Percentiles rank a stretch among this genome's conserved stretches.
Conservation (phyloP, 2,113 vertebrate genomes). For the Rhodinocichla rosea region DNA sequence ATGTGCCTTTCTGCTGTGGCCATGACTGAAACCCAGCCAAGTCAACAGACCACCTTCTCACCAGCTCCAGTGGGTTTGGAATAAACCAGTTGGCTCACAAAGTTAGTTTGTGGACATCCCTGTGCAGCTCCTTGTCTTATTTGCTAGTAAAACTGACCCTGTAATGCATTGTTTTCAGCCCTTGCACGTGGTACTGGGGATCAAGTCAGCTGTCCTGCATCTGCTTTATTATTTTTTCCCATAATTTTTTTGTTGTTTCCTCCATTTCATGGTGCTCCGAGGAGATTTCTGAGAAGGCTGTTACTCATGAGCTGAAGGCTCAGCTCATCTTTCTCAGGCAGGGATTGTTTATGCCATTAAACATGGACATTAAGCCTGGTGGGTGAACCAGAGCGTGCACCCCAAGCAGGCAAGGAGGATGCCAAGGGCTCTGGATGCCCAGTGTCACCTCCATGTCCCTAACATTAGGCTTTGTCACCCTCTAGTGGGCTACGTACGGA, state of each 20-base stretch:
- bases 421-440: neutral
- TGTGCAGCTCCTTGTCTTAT: neutral
- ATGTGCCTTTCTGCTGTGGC: neutral
- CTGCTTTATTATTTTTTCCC: neutral
- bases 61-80: neutral
- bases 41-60: neutral
- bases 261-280: neutral
- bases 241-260: neutral
- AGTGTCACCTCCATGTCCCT: neutral
- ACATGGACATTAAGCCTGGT: neutral
- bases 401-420: neutral
- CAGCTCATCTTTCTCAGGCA: neutral
- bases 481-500: neutral
- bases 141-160: neutral
- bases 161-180: neutral
- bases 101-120: neutral
- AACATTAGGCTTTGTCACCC: constrained; percentile 41
- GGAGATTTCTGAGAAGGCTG: neutral
- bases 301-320: neutral
- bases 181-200: no score
- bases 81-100: accelerated
- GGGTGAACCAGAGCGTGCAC: accelerated
- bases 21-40: neutral
- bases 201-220: neutral
- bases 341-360: neutral